Base-by-base conservation (phyloP, 2,888 invertebrate genomes). In the Noctua comes region DNA sequence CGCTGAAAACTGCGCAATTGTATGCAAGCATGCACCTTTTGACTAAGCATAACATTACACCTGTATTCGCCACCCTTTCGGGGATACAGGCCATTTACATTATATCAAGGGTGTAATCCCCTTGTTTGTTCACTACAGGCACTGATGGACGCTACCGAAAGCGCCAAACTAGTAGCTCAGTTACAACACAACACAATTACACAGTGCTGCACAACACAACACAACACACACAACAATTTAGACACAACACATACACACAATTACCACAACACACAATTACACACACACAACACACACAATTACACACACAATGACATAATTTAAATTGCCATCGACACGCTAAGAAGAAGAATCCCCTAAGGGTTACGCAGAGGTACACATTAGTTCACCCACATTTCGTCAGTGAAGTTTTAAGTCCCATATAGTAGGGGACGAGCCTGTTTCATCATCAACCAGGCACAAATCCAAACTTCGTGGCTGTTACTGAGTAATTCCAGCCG, bases 21-120 rank as follows among this genome's bases (percentile, higher is more conserved):
- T 59, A 54, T 65, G 65, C 59, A 73, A 62, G 69, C 84, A 73
- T 78, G 84, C 69, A 82, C 78, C 24, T 27, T 73, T 46, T 59
- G 16, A 31, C 31, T 76, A 11, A 24, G 40, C 43, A 51, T 48
- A 11, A 43, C 5, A 59, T 51, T 27, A 78, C 24, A 18, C 3
- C 7, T n/a, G 24, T 69, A 18, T 18, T 7, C 4, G 21, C 31
- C 31, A 1, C 18, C 31, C 31, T 64, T 64, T 62, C 10, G 62
- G 62, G 18, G 18, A 31, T 18, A 31, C 8, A 18, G 31, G 27
- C 3, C 18, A 7, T 59, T 16, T 16, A 16, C 13, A n/a, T 57
- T 13, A n/a, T 13, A 57, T 27, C 13, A 57, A n/a, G n/a, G 36
- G 36, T 36, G 4, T 36, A 36, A 36, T 36, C 36, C 3, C 36